Conservation (phyloP, 1,140 invertebrate genomes). For the Tribolium madens region DNA sequence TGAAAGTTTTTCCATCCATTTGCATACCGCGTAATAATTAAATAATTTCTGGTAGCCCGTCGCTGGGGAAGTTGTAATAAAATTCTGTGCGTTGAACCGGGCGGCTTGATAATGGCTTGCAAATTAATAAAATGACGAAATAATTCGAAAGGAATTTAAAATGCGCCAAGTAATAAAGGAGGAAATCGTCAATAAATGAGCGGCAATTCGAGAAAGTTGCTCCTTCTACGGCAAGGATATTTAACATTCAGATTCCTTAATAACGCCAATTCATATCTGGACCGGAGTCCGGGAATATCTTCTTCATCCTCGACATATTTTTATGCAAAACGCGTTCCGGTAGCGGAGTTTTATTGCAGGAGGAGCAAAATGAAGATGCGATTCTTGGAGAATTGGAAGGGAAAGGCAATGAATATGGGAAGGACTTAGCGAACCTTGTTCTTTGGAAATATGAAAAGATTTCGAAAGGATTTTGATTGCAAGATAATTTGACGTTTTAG, state of each 20-base stretch:
- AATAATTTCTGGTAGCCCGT: conserved; percentile 41
- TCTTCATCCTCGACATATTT: conserved; percentile 63
- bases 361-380: conserved; percentile 61
- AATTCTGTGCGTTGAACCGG: conserved; percentile 41
- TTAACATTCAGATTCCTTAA: conserved; percentile 62
- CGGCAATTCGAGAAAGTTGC: conserved; percentile 33
- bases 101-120: conserved; percentile 36
- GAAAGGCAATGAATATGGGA: conserved; percentile 53
- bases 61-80: conserved; percentile 28
- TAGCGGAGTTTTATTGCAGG: conserved; percentile 63
- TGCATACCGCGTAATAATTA: conserved; percentile 42
- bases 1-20: conserved; percentile 32
- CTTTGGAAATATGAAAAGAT: conserved; percentile 58
- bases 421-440: conserved; percentile 52
- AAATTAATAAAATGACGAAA: conserved; percentile 46
- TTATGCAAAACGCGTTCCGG: conserved; percentile 65
- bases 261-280: conserved; percentile 64
- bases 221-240: conserved; percentile 49
- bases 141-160: conserved; percentile 43
- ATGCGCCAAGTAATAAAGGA: conserved; percentile 36
- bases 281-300: conserved; percentile 49
- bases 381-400: conserved; percentile 50
- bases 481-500: conserved; percentile 61
- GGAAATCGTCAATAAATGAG: conserved; percentile 38
- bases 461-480: conserved; percentile 62